A percentile compares a stretch with the other conserved stretches of the same genome.
These are phyloP conservation scores for Cataglyphis albicans DNA, from an alignment of 2,888 invertebrate species.

Conservation along the genomic window DNA sequence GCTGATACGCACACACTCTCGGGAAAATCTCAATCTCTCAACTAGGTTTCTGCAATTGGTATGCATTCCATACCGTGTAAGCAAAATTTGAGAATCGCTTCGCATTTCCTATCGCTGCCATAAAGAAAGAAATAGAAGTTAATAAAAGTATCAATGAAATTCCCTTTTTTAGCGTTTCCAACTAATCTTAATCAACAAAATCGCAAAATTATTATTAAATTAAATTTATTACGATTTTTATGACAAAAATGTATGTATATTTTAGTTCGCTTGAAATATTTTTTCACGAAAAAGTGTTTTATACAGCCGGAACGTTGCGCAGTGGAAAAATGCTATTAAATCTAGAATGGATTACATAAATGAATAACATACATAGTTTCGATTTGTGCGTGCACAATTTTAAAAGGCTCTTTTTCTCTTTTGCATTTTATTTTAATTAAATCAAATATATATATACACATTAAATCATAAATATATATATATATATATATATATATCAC, in stretches of 20 bases:
- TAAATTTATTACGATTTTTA: neutral
- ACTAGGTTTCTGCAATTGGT: slow-evolving; percentile 35
- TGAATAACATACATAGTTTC: neutral
- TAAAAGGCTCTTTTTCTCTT: neutral
- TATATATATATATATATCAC: too few species aligned
- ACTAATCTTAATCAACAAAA: neutral
- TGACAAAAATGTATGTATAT: neutral
- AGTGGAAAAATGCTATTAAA: neutral
- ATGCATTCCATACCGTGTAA: slow-evolving; percentile 33
- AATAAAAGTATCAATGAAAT: slow-evolving; percentile 19
- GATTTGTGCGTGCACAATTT: neutral
- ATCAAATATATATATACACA: neutral
- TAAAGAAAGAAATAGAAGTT: slow-evolving; percentile 13
- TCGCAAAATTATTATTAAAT: neutral
- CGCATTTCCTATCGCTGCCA: neutral
- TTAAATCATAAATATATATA: neutral
- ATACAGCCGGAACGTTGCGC: neutral
- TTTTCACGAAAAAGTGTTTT: neutral
- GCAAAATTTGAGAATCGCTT: slow-evolving; percentile 45
- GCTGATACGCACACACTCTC: slow-evolving; percentile 20
- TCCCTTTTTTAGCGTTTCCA: neutral
- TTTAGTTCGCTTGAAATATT: neutral
- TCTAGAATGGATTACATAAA: neutral
- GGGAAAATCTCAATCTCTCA: slow-evolving; percentile 48
- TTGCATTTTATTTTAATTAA: neutral